Conservation (phyloP, 2,888 invertebrate genomes). For the Pseudoips prasinana region DNA sequence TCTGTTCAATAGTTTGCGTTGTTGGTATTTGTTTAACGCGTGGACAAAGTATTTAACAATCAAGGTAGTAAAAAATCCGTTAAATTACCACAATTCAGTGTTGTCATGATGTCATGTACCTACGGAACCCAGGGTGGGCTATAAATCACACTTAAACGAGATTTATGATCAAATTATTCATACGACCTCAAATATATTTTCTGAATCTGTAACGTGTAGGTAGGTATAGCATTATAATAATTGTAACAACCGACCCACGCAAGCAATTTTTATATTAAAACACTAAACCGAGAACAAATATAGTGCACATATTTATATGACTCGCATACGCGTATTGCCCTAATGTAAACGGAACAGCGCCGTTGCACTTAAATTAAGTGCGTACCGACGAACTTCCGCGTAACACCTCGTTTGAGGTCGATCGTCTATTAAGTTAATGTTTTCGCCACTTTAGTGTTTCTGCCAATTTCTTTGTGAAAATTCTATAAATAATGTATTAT, state of each 20-base stretch:
- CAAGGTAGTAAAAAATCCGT: too few relatives aligned
- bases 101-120: slow-evolving; percentile 10
- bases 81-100: too few relatives aligned
- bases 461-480: slow-evolving; percentile 16
- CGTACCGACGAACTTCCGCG: slow-evolving; percentile 12
- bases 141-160: slow-evolving; percentile 25
- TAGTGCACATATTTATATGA: background rate
- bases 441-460: slow-evolving; percentile 12
- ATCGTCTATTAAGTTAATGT: slow-evolving; percentile 6
- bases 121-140: slow-evolving; percentile 8
- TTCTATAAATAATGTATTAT: slow-evolving; percentile 57
- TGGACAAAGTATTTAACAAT: too few relatives aligned
- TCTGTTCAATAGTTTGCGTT: slow-evolving; percentile 2
- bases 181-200: slow-evolving; percentile 9
- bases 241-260: slow-evolving; percentile 38
- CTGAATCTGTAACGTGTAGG: slow-evolving; percentile 3
- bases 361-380: slow-evolving; percentile 12
- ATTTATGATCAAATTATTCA: slow-evolving; percentile 14
- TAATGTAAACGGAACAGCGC: slow-evolving; percentile 9
- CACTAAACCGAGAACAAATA: slow-evolving; percentile 5
- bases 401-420: slow-evolving; percentile 9
- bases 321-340: background rate
- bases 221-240: slow-evolving; percentile 11
- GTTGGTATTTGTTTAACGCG: slow-evolving; percentile 1
- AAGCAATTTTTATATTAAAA: slow-evolving; percentile 40